phyloP scores from a whole-genome alignment of 2,888 invertebrate genomes.

The Scaptomyza polygonia region DNA sequence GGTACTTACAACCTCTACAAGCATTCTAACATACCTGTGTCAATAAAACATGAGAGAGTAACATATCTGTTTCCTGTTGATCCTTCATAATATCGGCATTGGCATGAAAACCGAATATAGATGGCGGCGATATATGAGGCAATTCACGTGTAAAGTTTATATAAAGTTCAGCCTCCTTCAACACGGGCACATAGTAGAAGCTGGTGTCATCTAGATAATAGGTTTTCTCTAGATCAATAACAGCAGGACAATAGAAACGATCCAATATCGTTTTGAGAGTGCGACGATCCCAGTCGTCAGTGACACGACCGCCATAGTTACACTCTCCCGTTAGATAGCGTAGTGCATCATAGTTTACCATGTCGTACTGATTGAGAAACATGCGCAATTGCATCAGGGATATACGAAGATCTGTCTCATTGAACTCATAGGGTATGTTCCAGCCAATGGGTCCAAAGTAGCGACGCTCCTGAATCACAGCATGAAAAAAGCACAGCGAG shows the following conservation, averaged over 20 bases:
- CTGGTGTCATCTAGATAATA: constrained; percentile 89
- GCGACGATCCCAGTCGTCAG: constrained; percentile 97
- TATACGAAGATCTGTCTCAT: constrained; percentile 96
- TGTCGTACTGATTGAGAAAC: constrained; percentile 92
- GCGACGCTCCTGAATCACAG: constrained; percentile 94
- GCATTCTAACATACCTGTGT: constrained; percentile 88
- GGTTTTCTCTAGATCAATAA: constrained; percentile 87
- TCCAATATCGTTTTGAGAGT: constrained; percentile 92
- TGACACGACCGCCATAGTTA: constrained; percentile 98
- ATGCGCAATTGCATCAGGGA: constrained; percentile 95
- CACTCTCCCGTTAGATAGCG: constrained; percentile 97
- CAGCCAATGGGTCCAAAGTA: constrained; percentile 97
- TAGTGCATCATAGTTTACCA: constrained; percentile 93
- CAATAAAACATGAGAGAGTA: constrained; percentile 90
- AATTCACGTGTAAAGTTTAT: constrained; percentile 88
- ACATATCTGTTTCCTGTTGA: constrained; percentile 92
- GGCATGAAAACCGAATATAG: constrained; percentile 95
- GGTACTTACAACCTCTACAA: background rate
- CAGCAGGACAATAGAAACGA: constrained; percentile 90
- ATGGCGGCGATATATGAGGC: constrained; percentile 91
- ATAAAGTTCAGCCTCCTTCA: constrained; percentile 90
- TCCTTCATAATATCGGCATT: constrained; percentile 97
- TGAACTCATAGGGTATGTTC: constrained; percentile 98
- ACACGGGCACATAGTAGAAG: constrained; percentile 89
- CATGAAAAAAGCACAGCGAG: constrained; percentile 97